Percentiles rank a stretch among this genome's conserved stretches.
phyloP scores from a whole-genome alignment of 1,140 invertebrate genomes.

The Drosophila tropicalis region DNA sequence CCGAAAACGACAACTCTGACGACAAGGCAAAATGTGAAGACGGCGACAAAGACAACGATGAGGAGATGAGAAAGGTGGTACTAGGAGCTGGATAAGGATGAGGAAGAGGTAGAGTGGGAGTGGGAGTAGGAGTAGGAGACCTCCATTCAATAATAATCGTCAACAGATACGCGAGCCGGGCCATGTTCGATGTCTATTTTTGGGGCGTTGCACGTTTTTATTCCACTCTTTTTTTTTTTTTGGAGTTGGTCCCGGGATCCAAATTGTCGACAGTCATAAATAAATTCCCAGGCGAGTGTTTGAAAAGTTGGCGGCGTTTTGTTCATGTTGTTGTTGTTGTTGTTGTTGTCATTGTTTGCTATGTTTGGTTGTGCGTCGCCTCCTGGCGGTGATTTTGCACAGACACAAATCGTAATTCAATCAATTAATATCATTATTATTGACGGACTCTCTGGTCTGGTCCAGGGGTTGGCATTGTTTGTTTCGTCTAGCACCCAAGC shows the following conservation, averaged over 20 bases:
- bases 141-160: conserved; percentile 75
- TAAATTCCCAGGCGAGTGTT: conserved; percentile 69
- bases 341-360: background rate
- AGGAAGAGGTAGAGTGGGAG: conserved; percentile 23
- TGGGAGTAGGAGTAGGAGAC: background rate
- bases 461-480: conserved; percentile 54
- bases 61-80: background rate
- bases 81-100: background rate
- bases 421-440: conserved; percentile 79
- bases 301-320: conserved; percentile 57
- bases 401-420: conserved; percentile 68
- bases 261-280: conserved; percentile 68
- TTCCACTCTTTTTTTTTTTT: conserved; percentile 66
- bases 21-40: too few species aligned
- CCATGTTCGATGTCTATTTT: conserved; percentile 75
- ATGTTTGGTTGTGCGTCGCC: conserved; percentile 25
- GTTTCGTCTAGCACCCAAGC: conserved; percentile 28
- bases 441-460: conserved; percentile 41
- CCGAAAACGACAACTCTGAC: conserved; percentile 36
- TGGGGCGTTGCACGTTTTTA: conserved; percentile 72
- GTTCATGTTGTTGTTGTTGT: conserved; percentile 19
- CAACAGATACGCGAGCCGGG: conserved; percentile 52
- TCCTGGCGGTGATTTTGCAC: conserved; percentile 64
- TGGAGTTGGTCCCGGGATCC: conserved; percentile 15
- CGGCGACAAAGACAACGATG: too few species aligned